Evolutionary conservation across 2,113 vertebrate genomes (phyloP), one percentile per base, ranked within the genome.

Genomic region (Platysteira castanea): DNA sequence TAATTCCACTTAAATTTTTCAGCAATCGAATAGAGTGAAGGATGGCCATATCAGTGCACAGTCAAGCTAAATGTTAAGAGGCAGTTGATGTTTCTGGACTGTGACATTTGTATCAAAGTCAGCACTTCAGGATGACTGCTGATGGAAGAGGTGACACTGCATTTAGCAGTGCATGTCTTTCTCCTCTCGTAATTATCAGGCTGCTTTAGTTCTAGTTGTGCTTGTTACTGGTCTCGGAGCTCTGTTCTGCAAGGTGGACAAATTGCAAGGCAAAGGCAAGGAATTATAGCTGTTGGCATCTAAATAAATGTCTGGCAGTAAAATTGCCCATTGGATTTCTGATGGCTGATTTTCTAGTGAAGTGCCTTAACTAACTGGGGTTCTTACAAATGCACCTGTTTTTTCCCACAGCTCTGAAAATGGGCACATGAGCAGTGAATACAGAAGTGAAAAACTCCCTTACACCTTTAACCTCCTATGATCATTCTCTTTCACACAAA

Each of bases 1-100:
- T 95, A 90, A 95, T 92, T 91, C 75, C 54, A 49, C 56, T 35
- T 77, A 52, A 53, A 70, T 37, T 77, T 93, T 95, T 92, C n/a
- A 88, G 54, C 47, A 67, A 7, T 83, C 0, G 0, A 69, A 68
- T 52, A 83, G 30, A 56, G 60, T 77, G 65, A 84, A 90, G 70
- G 75, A 74, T 67, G 57, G 27, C 16, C n/a, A 7, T 63, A 61
- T 49, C 70, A 70, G n/a, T 44, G n/a, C 50, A 27, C 30, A 53
- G 63, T 70, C 50, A 83, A 74, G 37, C 24, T 56, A 74, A 91
- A 91, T 27, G 42, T 75, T 90, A 89, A 87, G 44, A 82, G 21
- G 59, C 83, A 67, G n/a, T 73, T 90, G 50, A 56, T 83, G 71
- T 67, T 76, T 65, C 39, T 77, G 56, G 57, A 50, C 63, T 42